Conservation (phyloP, 2,113 vertebrate species). For the Colius striatus region DNA sequence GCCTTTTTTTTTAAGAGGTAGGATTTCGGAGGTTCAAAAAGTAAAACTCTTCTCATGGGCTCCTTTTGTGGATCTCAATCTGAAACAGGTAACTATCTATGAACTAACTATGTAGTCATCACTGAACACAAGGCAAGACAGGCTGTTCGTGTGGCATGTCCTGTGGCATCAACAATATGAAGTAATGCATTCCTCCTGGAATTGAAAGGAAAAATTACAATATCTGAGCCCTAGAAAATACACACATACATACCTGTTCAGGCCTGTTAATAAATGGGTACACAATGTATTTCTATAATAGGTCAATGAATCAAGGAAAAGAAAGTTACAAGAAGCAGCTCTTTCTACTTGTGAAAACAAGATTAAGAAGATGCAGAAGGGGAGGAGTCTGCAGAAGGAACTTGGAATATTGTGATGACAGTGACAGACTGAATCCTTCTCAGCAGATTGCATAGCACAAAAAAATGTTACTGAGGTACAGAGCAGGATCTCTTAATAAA, state of each 20-base stretch:
- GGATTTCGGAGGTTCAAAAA: background rate
- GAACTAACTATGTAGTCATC: background rate
- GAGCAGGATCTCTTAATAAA: background rate
- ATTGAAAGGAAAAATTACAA: background rate
- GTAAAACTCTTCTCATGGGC: fast-evolving
- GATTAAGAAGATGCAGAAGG: background rate
- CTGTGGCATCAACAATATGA: background rate
- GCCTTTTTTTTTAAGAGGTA: background rate
- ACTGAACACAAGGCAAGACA: background rate
- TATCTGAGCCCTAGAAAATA: background rate
- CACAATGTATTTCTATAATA: background rate
- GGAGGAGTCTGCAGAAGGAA: background rate
- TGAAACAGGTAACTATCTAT: background rate
- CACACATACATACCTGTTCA: background rate
- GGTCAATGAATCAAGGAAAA: background rate
- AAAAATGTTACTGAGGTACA: background rate
- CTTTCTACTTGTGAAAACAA: background rate
- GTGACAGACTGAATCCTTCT: background rate
- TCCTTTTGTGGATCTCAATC: background rate
- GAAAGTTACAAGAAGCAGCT: background rate
- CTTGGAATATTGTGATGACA: background rate
- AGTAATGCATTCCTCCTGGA: background rate
- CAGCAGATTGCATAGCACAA: background rate
- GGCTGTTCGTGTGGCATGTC: background rate
- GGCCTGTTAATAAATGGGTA: background rate